Evolutionary conservation across 2,797 vertebrate genomes (phyloP).

Genomic region (Sylvilagus floridanus): DNA sequence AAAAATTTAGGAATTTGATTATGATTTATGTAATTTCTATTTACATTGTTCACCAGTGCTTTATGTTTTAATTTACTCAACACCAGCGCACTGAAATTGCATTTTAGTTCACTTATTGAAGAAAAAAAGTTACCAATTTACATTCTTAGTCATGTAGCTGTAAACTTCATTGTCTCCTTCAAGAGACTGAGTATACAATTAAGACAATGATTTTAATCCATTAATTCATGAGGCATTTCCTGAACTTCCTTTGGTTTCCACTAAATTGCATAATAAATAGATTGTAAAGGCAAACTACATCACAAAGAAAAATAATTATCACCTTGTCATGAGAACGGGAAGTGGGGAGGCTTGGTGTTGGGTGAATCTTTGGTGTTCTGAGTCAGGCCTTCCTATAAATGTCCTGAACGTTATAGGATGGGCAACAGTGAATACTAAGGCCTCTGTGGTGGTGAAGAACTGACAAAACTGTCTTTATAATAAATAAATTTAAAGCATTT

Average conservation of each 20-base stretch:
- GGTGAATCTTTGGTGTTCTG: background rate
- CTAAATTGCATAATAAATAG: conserved; percentile 74
- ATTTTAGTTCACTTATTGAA: conserved; percentile 81
- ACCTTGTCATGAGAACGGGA: conserved; percentile 1
- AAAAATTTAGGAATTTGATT: conserved; percentile 76
- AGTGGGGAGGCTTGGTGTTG: background rate
- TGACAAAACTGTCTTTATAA: background rate
- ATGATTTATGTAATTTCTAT: conserved; percentile 80
- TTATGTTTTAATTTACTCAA: conserved; percentile 84
- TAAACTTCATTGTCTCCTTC: conserved; percentile 83
- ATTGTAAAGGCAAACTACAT: conserved; percentile 64
- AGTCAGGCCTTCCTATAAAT: background rate
- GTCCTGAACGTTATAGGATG: background rate
- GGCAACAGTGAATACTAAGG: accelerated
- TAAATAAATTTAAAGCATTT: background rate
- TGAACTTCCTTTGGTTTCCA: conserved; percentile 65
- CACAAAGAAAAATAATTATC: conserved; percentile 60
- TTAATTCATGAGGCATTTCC: conserved; percentile 71
- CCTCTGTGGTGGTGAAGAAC: background rate
- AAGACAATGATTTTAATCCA: conserved; percentile 82
- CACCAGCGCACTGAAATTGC: conserved; percentile 78
- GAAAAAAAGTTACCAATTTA: conserved; percentile 81
- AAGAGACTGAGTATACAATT: conserved; percentile 83
- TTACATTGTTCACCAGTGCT: conserved; percentile 82
- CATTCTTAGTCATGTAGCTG: conserved; percentile 80